Evolutionary conservation across 2,113 vertebrate genomes (phyloP).

Genomic region (Hyperoodon ampullatus): DNA sequence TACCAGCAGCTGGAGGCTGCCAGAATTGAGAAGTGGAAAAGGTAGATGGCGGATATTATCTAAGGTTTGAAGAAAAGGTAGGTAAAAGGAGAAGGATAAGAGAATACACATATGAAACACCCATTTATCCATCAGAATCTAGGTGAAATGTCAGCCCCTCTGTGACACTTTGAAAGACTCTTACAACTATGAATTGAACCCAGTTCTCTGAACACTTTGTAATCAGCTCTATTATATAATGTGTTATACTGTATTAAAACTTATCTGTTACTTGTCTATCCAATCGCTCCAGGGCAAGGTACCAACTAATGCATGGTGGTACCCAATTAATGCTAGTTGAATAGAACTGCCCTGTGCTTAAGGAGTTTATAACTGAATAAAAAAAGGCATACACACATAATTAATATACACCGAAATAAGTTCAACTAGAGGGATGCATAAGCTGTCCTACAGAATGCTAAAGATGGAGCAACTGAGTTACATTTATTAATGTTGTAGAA

Average conservation of each 20-base stretch:
- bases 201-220: neutral
- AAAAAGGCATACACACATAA: neutral
- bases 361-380: neutral
- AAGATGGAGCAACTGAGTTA: neutral
- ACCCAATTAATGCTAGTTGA: neutral
- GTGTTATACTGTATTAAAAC: neutral
- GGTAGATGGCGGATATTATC: neutral
- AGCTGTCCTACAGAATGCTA: neutral
- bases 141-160: neutral
- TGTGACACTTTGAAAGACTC: neutral
- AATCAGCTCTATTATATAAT: conserved; percentile 2
- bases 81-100: neutral
- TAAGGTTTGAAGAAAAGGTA: conserved; percentile 4
- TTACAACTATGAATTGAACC: neutral
- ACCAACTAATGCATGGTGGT: neutral
- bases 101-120: neutral
- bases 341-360: neutral
- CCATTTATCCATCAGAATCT: neutral
- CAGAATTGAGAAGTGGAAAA: neutral
- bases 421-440: neutral
- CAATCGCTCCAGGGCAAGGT: neutral
- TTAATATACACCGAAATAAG: neutral
- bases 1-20: neutral
- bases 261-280: neutral
- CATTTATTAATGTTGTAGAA: neutral